Percentiles rank a stretch among this genome's conserved stretches.
Evolutionary conservation across 1,140 invertebrate genomes (phyloP).

Genomic region (Notospermus geniculatus): DNA sequence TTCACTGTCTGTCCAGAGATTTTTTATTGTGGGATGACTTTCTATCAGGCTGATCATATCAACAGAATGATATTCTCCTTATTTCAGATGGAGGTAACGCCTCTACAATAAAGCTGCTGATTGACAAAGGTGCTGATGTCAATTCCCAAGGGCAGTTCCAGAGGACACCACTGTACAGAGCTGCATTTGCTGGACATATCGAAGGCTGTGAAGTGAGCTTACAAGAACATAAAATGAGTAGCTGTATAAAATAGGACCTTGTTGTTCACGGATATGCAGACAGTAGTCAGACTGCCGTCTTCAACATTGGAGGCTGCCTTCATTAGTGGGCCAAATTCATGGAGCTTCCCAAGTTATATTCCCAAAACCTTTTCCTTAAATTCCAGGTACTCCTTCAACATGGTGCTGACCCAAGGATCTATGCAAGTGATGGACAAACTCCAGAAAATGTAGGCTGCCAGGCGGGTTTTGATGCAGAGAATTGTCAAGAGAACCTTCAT

Average conservation of each 20-base stretch:
- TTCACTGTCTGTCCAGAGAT: too few species aligned
- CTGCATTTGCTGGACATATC: slow-evolving; percentile 54
- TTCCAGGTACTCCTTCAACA: slow-evolving; percentile 46
- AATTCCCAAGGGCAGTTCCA: slow-evolving; percentile 49
- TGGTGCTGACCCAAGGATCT: slow-evolving; percentile 54
- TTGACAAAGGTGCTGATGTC: slow-evolving; percentile 49
- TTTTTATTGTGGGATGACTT: too few species aligned
- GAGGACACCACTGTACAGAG: slow-evolving; percentile 53
- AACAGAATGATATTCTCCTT: neutral
- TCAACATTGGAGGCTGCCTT: too few species aligned
- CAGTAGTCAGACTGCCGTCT: neutral
- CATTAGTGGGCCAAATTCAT: too few species aligned
- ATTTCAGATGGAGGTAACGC: slow-evolving; percentile 48
- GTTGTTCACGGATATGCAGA: too few species aligned
- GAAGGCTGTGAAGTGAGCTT: slow-evolving; percentile 42
- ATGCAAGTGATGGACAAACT: slow-evolving; percentile 51
- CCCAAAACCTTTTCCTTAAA: slow-evolving; percentile 13
- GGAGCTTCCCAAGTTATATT: too few species aligned
- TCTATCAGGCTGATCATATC: too few species aligned
- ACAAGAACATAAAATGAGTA: neutral
- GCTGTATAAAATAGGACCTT: neutral
- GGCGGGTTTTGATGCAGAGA: too few species aligned
- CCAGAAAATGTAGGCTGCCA: slow-evolving; percentile 46
- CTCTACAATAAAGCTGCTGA: slow-evolving; percentile 44
- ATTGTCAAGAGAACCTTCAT: too few species aligned